phyloP scores from a whole-genome alignment of 2,797 vertebrate genomes.

The Karalla daura region DNA sequence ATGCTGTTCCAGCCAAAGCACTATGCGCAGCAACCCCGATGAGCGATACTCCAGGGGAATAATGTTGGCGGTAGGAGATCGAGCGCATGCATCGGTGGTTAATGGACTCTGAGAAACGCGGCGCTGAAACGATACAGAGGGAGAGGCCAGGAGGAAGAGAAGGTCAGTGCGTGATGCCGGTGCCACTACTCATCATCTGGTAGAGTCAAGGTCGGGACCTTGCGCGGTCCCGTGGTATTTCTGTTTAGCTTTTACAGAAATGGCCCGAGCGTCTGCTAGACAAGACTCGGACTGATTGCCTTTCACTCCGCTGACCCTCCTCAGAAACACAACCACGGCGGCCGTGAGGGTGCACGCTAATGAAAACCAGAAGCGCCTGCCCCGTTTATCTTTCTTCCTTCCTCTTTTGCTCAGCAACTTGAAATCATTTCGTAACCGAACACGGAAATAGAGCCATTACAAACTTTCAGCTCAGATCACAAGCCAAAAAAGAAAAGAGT shows the following conservation, averaged over 20 bases:
- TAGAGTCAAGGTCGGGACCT: conserved; percentile 62
- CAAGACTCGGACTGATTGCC: conserved; percentile 20
- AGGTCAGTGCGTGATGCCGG: conserved; percentile 50
- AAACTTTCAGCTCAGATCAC: conserved; percentile 30
- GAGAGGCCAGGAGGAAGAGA: conserved; percentile 52
- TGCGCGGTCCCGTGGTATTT: conserved; percentile 49
- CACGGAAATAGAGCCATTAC: neutral
- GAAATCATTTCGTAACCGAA: conserved; percentile 14
- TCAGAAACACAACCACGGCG: neutral
- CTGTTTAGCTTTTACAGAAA: conserved; percentile 61
- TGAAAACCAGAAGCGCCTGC: no score
- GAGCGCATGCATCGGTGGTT: conserved; percentile 55
- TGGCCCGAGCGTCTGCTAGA: conserved; percentile 15
- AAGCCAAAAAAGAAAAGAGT: conserved; percentile 24
- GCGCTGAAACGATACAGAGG: conserved; percentile 58
- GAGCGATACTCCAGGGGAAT: conserved; percentile 15
- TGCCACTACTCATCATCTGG: conserved; percentile 65
- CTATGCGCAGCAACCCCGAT: neutral
- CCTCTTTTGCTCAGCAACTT: neutral
- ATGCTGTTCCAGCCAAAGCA: conserved; percentile 3
- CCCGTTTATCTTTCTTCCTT: no score
- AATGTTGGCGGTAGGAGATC: conserved; percentile 34
- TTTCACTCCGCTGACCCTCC: conserved; percentile 42
- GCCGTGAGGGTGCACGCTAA: neutral
- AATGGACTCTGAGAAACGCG: conserved; percentile 69